A percentile compares a stretch with the other conserved stretches of the same genome.
phyloP scores from a whole-genome alignment of 1,140 invertebrate species.

The Caenorhabditis tropicalis region DNA sequence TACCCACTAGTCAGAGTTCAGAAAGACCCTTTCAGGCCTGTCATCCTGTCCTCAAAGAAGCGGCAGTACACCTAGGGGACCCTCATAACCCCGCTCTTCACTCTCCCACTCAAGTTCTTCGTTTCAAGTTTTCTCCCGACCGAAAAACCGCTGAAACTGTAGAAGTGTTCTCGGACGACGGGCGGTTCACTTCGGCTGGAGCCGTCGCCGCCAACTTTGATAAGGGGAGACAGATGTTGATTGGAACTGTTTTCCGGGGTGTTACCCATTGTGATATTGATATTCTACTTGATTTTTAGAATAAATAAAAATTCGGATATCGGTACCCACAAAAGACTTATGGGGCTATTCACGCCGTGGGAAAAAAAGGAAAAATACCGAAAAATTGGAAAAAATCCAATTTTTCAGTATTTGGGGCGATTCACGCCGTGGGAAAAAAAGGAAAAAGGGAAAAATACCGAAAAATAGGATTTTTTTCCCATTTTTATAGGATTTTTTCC shows the following conservation, averaged over 20 bases:
- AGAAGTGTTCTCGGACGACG: not conserved
- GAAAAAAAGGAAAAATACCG: too few relatives aligned
- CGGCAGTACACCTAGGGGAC: not conserved
- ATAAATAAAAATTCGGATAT: too few relatives aligned
- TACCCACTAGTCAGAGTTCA: too few relatives aligned
- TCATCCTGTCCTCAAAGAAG: not conserved
- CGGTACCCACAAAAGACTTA: too few relatives aligned
- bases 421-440: too few relatives aligned
- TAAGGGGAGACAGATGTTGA: not conserved
- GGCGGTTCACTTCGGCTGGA: not conserved
- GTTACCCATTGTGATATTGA: not conserved
- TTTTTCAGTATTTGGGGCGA: too few relatives aligned
- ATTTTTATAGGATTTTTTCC: too few relatives aligned
- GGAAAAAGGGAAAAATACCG: too few relatives aligned
- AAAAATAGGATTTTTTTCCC: too few relatives aligned
- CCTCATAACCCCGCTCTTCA: not conserved
- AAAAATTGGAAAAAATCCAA: too few relatives aligned
- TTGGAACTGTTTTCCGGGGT: not conserved
- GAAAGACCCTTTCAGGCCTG: not conserved
- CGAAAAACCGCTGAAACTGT: not conserved
- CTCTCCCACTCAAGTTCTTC: not conserved
- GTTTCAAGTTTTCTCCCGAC: not conserved
- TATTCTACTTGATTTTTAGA: not conserved
- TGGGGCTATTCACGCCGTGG: too few relatives aligned
- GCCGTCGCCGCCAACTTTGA: not conserved